Percentiles rank a stretch among this genome's conserved stretches.
phyloP scores from a whole-genome alignment of 1,140 invertebrate genomes.

The Drosophila asahinai region DNA sequence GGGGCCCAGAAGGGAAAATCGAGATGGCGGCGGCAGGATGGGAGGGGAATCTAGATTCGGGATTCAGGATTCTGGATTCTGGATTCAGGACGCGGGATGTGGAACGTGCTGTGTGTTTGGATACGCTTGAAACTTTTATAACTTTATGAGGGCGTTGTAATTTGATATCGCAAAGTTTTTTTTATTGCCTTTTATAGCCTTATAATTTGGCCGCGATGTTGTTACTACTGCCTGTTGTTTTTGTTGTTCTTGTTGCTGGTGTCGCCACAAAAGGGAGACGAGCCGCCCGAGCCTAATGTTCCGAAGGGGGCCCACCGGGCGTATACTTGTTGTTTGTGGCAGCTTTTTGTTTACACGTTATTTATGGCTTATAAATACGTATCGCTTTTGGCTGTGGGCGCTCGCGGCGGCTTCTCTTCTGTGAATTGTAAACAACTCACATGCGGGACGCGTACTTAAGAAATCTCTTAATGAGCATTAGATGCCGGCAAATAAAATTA shows the following conservation, averaged over 20 bases:
- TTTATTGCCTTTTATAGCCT: slow-evolving; percentile 83
- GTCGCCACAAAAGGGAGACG: slow-evolving; percentile 44
- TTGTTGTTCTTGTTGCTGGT: slow-evolving; percentile 33
- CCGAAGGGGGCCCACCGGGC: slow-evolving; percentile 44
- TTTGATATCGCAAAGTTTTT: slow-evolving; percentile 81
- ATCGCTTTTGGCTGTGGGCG: slow-evolving; percentile 39
- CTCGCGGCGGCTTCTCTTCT: slow-evolving; percentile 36
- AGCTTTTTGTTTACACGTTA: slow-evolving; percentile 80
- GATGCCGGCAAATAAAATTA: slow-evolving; percentile 65
- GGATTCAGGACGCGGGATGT: slow-evolving; percentile 8
- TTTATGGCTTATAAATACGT: slow-evolving; percentile 81
- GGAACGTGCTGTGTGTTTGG: slow-evolving; percentile 69
- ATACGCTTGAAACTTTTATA: slow-evolving; percentile 83
- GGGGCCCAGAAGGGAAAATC: slow-evolving; percentile 26
- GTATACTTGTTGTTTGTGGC: slow-evolving; percentile 65
- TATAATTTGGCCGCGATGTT: slow-evolving; percentile 82
- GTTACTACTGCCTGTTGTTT: slow-evolving; percentile 39
- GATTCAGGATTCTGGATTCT: slow-evolving; percentile 2
- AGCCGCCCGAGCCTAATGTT: slow-evolving; percentile 12
- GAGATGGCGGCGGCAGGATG: slow-evolving; percentile 2
- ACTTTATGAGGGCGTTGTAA: slow-evolving; percentile 82
- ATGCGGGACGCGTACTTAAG: slow-evolving; percentile 58
- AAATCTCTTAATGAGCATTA: slow-evolving; percentile 78
- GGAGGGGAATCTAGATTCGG: not conserved
- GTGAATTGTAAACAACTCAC: slow-evolving; percentile 73